Base-by-base conservation (phyloP, 1,140 invertebrate species). In the Pogonomyrmex barbatus region DNA sequence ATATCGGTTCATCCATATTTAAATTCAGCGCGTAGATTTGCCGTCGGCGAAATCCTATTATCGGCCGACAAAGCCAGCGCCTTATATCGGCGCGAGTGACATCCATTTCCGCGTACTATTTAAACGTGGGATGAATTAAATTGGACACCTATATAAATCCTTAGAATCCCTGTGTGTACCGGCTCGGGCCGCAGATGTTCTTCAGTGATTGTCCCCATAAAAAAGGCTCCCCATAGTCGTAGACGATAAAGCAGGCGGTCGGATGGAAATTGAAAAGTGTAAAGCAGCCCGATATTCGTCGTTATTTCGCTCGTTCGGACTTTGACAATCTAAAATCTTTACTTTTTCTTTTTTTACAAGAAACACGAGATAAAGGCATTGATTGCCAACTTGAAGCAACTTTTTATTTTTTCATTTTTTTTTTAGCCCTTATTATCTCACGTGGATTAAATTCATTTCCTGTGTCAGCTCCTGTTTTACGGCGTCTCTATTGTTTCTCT, bases 201-300 rank as follows among this genome's bases (percentile, higher is more conserved):
- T 68, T 79, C 87, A 63, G 56, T 79, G 88, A 92, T 91, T 89
- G 89, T 90, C 82, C 86, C 81, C 75, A 91, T 86, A 90, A 91
- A 91, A 92, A 91, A 89, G 86, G 68, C 71, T 79, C 87, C 58
- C 85, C 60, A 24, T 54, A 54, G 63, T 52, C 77, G 84, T 73
- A 60, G 79, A 83, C 91, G 86, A 89, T 90, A 82, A 79, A 89
- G 84, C 10, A 85, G 47, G 47, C 58, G 73, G 63, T 24, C 84
- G 75, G 68, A 75, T 85, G 63, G 84, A 91, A 91, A 91, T 90
- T 91, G 88, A 91, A 90, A 91, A 90, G 88, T 90, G 86, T 71
- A 90, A 90, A 89, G 84, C 79, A 75, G 30, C 76, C n/a, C 63
- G 58, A 60, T 14, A 63, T 65, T 50, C 81, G n/a, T 76, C n/a